Conservation (phyloP, 2,888 invertebrate species). For the Eurois occulta region DNA sequence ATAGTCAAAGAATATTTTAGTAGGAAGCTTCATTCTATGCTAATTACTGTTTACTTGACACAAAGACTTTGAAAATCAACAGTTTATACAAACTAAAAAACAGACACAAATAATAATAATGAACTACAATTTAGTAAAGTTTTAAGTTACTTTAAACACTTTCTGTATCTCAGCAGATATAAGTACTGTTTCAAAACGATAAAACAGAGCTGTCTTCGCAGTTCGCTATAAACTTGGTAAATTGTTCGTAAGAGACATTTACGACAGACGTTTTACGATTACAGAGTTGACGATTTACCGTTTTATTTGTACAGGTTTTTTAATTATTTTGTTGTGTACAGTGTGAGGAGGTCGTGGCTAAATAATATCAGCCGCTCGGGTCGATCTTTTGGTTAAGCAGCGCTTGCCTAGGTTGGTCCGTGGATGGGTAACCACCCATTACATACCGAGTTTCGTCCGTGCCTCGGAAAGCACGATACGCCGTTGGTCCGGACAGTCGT, state of each 20-base stretch:
- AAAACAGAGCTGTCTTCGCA: conserved; percentile 44
- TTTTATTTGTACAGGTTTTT: conserved; percentile 29
- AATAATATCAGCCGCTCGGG: too few species aligned
- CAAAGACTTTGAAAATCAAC: not conserved
- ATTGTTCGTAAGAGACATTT: conserved; percentile 66
- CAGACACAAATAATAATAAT: conserved; percentile 3
- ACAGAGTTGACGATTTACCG: conserved; percentile 31
- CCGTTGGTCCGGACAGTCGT: too few species aligned
- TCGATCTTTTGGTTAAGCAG: too few species aligned
- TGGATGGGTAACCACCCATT: too few species aligned
- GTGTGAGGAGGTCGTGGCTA: too few species aligned
- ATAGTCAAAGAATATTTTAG: not conserved
- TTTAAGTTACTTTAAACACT: conserved; percentile 19
- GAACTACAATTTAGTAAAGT: not conserved
- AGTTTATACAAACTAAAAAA: not conserved
- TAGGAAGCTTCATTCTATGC: not conserved
- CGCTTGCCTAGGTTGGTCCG: too few species aligned
- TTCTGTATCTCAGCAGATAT: conserved; percentile 5
- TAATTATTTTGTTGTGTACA: conserved; percentile 12
- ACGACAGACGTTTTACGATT: conserved; percentile 60
- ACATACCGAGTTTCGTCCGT: too few species aligned
- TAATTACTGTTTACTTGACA: not conserved
- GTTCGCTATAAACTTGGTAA: conserved; percentile 62
- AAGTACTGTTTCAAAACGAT: conserved; percentile 41
- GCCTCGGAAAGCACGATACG: too few species aligned